A percentile compares a stretch with the other conserved stretches of the same genome.
Evolutionary conservation across 2,113 vertebrate genomes (phyloP).

Genomic region (Butorides virescens): DNA sequence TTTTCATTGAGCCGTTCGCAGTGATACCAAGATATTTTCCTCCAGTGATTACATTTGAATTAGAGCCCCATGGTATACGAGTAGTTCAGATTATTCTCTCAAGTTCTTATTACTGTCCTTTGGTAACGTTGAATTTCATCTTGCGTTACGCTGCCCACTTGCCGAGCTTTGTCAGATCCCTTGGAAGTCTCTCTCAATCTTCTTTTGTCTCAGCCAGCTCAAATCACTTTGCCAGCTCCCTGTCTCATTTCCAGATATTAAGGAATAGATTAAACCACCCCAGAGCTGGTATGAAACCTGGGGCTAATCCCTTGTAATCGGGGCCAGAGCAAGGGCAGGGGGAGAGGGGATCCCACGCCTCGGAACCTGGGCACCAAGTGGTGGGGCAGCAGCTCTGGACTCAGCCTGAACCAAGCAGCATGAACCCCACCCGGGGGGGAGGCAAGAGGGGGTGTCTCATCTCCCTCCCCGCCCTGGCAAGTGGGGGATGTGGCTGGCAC

Average conservation of each 20-base stretch:
- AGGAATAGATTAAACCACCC: slow-evolving; percentile 55
- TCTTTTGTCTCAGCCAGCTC: slow-evolving; percentile 48
- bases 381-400: neutral
- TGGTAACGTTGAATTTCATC: slow-evolving; percentile 47
- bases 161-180: slow-evolving; percentile 52
- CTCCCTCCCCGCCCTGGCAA: rapidly evolving
- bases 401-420: neutral
- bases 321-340: neutral
- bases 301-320: slow-evolving; percentile 42
- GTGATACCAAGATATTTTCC: slow-evolving; percentile 47
- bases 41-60: slow-evolving; percentile 58
- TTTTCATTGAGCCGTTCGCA: slow-evolving; percentile 30
- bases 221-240: slow-evolving; percentile 51
- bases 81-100: slow-evolving; percentile 58
- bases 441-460: too few relatives aligned
- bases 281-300: slow-evolving; percentile 26
- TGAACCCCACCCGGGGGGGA: neutral
- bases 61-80: neutral
- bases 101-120: slow-evolving; percentile 34
- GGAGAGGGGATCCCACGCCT: neutral
- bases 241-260: slow-evolving; percentile 41
- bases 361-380: rapidly evolving
- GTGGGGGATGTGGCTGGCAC: neutral
- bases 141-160: slow-evolving; percentile 37
- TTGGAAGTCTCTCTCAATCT: slow-evolving; percentile 59